Evolutionary conservation across 2,797 vertebrate genomes (phyloP).

Genomic region (Coregonus suidteri): DNA sequence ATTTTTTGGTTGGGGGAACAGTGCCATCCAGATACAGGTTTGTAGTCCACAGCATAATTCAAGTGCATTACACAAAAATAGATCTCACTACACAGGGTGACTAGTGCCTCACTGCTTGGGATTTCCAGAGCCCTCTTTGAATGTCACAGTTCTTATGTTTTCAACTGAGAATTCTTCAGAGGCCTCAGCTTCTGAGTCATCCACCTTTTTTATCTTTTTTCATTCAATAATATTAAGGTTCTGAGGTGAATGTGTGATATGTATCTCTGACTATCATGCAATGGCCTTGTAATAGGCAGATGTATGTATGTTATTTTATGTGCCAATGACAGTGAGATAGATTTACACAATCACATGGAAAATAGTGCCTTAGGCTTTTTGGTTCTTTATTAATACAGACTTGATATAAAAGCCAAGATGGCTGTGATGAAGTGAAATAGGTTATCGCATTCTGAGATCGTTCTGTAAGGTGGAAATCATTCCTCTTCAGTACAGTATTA

Average conservation of each 20-base stretch:
- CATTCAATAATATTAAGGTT: not conserved
- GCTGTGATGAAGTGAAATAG: not conserved
- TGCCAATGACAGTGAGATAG: conserved; percentile 23
- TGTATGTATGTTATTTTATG: conserved; percentile 2
- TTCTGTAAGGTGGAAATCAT: not conserved
- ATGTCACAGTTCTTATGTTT: conserved; percentile 17
- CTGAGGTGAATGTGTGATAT: not conserved
- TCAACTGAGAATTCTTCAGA: conserved; percentile 22
- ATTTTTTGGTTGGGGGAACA: conserved; percentile 45
- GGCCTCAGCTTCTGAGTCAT: not conserved
- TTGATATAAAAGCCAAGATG: not conserved
- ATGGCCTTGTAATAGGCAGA: conserved; percentile 36
- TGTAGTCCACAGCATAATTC: conserved; percentile 34
- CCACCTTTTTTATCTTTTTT: not conserved
- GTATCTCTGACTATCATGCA: not conserved
- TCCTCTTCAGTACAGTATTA: conserved; percentile 3
- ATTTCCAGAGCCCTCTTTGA: conserved; percentile 56
- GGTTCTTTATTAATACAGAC: not conserved
- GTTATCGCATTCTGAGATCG: too few relatives aligned
- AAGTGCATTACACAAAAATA: conserved; percentile 21
- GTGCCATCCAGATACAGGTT: conserved; percentile 55
- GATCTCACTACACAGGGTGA: conserved; percentile 30
- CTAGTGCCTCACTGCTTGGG: conserved; percentile 58
- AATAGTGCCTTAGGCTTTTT: conserved; percentile 66
- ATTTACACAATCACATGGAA: conserved; percentile 21